These are phyloP conservation scores for Chromis chromis DNA, from an alignment of 2,797 vertebrate species.

Conservation along the genomic window DNA sequence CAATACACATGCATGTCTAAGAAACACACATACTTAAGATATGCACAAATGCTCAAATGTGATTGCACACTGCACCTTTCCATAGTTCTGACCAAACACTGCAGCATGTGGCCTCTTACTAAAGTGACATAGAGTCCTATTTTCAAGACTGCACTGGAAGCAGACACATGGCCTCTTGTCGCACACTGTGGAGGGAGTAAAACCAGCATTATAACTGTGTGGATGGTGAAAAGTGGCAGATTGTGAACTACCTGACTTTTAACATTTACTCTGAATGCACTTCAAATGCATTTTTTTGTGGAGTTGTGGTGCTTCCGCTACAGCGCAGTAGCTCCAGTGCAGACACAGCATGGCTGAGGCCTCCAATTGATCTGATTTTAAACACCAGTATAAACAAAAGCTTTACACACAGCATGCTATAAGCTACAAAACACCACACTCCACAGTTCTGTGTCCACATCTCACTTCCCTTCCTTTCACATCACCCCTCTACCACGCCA, in stretches of 20 bases:
- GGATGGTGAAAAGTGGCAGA: neutral
- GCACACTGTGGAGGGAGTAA: slow-evolving; percentile 40
- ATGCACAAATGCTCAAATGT: slow-evolving; percentile 46
- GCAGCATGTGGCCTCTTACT: slow-evolving; percentile 41
- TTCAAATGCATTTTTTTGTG: slow-evolving; percentile 7
- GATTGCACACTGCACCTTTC: slow-evolving; percentile 29
- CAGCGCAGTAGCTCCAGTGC: neutral
- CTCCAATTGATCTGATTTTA: slow-evolving; percentile 47
- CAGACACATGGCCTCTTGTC: slow-evolving; percentile 55
- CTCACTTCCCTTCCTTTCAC: slow-evolving; percentile 27
- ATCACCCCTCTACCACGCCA: slow-evolving; percentile 38
- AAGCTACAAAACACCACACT: slow-evolving; percentile 48
- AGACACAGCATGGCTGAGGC: slow-evolving; percentile 11
- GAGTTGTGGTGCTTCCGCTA: neutral
- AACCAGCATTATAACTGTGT: slow-evolving; percentile 17
- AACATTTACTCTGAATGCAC: neutral
- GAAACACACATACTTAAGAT: slow-evolving; percentile 15
- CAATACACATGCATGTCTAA: slow-evolving; percentile 25
- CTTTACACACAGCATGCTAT: slow-evolving; percentile 58
- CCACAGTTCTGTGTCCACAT: slow-evolving; percentile 43
- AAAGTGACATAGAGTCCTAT: slow-evolving; percentile 50
- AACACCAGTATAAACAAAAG: slow-evolving; percentile 57
- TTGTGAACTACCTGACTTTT: slow-evolving; percentile 14
- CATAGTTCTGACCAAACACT: slow-evolving; percentile 31
- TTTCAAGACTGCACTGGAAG: slow-evolving; percentile 41